phyloP scores from a whole-genome alignment of 2,113 vertebrate genomes.

The Takifugu bimaculatus region DNA sequence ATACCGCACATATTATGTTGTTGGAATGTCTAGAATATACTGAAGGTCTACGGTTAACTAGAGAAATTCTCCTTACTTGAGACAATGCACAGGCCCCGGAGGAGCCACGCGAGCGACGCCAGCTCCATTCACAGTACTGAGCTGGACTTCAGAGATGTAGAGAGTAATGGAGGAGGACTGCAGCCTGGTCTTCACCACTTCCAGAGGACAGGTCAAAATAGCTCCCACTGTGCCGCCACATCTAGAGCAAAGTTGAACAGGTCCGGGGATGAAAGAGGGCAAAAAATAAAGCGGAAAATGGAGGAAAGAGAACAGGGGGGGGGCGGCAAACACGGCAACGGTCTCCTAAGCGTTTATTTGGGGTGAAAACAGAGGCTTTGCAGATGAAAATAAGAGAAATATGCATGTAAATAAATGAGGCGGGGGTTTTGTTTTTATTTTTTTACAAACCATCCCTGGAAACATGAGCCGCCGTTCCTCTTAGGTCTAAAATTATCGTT shows the following conservation, averaged over 20 bases:
- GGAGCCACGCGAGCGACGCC: conserved; percentile 86
- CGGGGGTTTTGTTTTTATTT: background rate
- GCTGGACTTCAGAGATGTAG: conserved; percentile 93
- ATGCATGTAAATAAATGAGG: too few relatives aligned
- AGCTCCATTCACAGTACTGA: conserved; percentile 87
- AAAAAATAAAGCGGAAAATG: background rate
- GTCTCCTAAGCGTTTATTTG: background rate
- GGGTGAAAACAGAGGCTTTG: background rate
- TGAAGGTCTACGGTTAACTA: too few relatives aligned
- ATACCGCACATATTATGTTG: too few relatives aligned
- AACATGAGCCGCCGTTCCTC: conserved; percentile 23
- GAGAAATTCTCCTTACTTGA: conserved; percentile 80
- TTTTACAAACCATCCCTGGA: background rate
- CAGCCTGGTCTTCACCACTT: conserved; percentile 96
- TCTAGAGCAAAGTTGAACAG: conserved; percentile 59
- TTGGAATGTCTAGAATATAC: too few relatives aligned
- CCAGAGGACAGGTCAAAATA: conserved; percentile 96
- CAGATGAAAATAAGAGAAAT: background rate
- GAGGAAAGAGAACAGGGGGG: background rate
- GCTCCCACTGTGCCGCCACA: conserved; percentile 98
- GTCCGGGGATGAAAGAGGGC: background rate
- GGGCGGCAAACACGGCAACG: background rate
- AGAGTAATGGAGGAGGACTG: conserved; percentile 93
- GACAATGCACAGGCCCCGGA: conserved; percentile 92
- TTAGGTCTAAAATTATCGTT: conserved; percentile 12